Base-by-base conservation (phyloP, 2,113 vertebrate species). In the Cardinalis cardinalis region DNA sequence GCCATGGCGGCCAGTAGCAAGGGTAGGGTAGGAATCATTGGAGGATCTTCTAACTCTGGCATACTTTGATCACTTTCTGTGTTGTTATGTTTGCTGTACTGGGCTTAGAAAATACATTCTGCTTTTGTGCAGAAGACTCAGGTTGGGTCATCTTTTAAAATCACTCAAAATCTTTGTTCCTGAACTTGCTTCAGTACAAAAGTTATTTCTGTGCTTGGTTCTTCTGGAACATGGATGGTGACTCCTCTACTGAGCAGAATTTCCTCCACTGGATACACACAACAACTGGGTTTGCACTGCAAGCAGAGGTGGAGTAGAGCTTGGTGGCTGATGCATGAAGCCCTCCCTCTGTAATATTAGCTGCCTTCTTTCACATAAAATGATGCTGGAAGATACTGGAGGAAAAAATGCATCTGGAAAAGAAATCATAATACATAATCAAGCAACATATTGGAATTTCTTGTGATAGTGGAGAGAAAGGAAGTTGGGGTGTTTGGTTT, bases 201-300 rank as follows among this genome's bases (percentile, higher is more conserved):
- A 88, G 15, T 12, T 68, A 3, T 29, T 93, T 79, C 9, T 69
- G 24, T 2, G 0, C 21, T 73, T 65, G 43, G 28, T 59, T 66
- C 7, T 70, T 80, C 32, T 59, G 79, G 11, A 43, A 48, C 0
- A 0, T 41, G 25, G 12, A 6, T 86, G 12, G 26, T 70, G 26
- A 38, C 28, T 65, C 18, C 51, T 64, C 19, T 21, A 18, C 51
- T 40, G 51, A 49, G 26, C 2, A 5, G 18, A 9, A 4, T 80
- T 88, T 80, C 14, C 11, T 87, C 15, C 9, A 5, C 4, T 66
- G 20, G 14, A 46, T 66, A 16, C 7, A 38, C 6, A 7, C 4
- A 53, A n/a, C 18, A 32, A 11, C 6, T 1, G 18, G 32, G 2
- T 21, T 70, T 4, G 2, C 10, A 17, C 28, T 0, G 1, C 13